Evolutionary conservation across 2,888 invertebrate genomes (phyloP), one percentile per base, ranked within the genome.

Genomic region (Caenorhabditis sulstoni): DNA sequence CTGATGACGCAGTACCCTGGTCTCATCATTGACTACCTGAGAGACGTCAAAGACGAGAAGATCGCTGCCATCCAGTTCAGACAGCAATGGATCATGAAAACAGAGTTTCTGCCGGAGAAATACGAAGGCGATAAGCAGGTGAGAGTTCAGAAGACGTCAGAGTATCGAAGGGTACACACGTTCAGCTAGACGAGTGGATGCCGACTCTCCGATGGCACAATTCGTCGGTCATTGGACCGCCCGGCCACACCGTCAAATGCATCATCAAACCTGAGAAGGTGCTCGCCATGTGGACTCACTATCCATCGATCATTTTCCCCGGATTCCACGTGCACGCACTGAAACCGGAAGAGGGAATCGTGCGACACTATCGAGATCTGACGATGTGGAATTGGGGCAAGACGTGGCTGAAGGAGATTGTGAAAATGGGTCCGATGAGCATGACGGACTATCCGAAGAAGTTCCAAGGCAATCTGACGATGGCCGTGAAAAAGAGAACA

Each of bases 81-180:
- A 53, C 79, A 79, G 18, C 68, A 62, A 23, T 79, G 79, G 79
- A 79, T 79, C 23, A 65, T 79, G 75, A 79, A 79, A 29, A 75
- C 75, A 3, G 79, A 79, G 35, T 62, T 68, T 22, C 18, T 70
- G 57, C 79, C 79, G 1, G 58, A 58, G 11, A 79, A 75, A 37
- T 79, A 59, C 37, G 64, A 62, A 67, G 74, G 68, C 37, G 74
- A 74, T 3, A 66, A 50, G 41, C 61, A 67, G 53, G 55, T 67
- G 20, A n/a, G 39, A 35, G 11, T 8, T 12, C n/a, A 29, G 16
- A 35, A 3, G 52, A 20, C 3, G 12, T 53, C 22, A 1, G 4
- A 41, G 22, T 35, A 37, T 7, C 35, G 37, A 45, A 53, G 8
- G 16, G 53, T 14, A 23, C n/a, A n/a, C n/a, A n/a, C n/a, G n/a